Evolutionary conservation across 2,113 vertebrate species (phyloP).

Genomic region (Aspidoscelis tigris): DNA sequence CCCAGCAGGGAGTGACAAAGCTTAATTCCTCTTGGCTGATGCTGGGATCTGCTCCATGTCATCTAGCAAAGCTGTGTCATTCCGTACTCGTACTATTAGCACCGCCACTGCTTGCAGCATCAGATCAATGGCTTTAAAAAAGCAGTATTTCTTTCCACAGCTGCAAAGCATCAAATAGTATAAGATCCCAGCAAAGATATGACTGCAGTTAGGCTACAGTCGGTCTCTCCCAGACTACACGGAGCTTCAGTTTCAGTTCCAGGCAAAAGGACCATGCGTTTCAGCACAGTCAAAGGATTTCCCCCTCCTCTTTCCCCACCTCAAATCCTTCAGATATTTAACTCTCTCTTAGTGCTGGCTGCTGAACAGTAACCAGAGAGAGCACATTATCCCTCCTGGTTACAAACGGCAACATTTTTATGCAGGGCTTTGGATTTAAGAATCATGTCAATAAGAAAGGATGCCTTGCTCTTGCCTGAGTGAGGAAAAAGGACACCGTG

Average conservation of each 20-base stretch:
- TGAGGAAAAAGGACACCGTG: constrained; percentile 26
- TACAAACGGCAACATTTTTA: not conserved
- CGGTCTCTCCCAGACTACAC: constrained; percentile 23
- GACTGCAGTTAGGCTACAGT: constrained; percentile 58
- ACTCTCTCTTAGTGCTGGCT: not conserved
- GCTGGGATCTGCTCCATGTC: constrained; percentile 79
- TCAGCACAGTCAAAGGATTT: constrained; percentile 27
- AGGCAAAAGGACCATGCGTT: constrained; percentile 54
- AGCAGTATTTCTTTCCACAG: constrained; percentile 59
- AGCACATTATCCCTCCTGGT: constrained; percentile 10
- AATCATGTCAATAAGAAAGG: constrained; percentile 14
- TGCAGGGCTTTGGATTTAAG: constrained; percentile 23
- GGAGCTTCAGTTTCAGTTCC: constrained; percentile 49
- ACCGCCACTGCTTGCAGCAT: constrained; percentile 65
- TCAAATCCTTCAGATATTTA: constrained; percentile 10
- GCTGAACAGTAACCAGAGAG: constrained; percentile 16
- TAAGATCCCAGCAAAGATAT: constrained; percentile 3
- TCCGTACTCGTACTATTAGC: constrained; percentile 60
- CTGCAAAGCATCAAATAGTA: constrained; percentile 65
- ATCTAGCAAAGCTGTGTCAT: constrained; percentile 75
- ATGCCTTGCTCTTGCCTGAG: constrained; percentile 13
- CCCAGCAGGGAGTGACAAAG: constrained; percentile 80
- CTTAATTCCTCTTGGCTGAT: constrained; percentile 83
- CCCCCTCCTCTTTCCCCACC: not conserved
- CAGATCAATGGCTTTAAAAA: constrained; percentile 65